Evolutionary conservation across 2,113 vertebrate species (phyloP).

Genomic region (Eretmochelys imbricata): DNA sequence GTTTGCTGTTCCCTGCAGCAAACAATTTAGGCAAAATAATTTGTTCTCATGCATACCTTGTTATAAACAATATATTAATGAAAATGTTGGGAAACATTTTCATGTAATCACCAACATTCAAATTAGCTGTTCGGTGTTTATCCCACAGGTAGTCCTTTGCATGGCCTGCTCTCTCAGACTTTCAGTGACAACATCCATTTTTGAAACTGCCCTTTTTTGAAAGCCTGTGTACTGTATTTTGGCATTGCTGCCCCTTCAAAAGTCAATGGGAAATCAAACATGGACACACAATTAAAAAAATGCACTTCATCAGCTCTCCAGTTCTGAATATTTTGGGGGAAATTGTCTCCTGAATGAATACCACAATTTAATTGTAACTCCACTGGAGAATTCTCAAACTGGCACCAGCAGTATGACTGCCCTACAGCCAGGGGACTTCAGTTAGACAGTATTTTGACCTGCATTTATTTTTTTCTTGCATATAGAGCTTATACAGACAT

Average conservation of each 20-base stretch:
- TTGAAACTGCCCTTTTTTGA: background rate
- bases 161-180: background rate
- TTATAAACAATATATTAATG: background rate
- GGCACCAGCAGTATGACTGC: slow-evolving; percentile 48
- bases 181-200: background rate
- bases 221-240: background rate
- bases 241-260: background rate
- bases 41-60: background rate
- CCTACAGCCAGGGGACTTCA: slow-evolving; percentile 34
- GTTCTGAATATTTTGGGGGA: background rate
- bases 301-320: background rate
- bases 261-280: slow-evolving; percentile 5
- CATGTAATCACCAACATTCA: background rate
- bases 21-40: background rate
- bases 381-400: slow-evolving; percentile 9
- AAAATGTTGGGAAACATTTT: background rate
- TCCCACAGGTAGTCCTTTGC: fast-evolving
- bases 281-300: background rate
- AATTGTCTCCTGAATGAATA: slow-evolving; percentile 48
- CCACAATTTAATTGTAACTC: slow-evolving; percentile 22
- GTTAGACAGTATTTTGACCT: slow-evolving; percentile 49
- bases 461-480: background rate
- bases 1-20: slow-evolving; percentile 51
- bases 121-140: background rate
- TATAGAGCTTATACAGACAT: slow-evolving; percentile 16